phyloP scores from a whole-genome alignment of 2,113 vertebrate species.

The Eudyptes chrysolophus region DNA sequence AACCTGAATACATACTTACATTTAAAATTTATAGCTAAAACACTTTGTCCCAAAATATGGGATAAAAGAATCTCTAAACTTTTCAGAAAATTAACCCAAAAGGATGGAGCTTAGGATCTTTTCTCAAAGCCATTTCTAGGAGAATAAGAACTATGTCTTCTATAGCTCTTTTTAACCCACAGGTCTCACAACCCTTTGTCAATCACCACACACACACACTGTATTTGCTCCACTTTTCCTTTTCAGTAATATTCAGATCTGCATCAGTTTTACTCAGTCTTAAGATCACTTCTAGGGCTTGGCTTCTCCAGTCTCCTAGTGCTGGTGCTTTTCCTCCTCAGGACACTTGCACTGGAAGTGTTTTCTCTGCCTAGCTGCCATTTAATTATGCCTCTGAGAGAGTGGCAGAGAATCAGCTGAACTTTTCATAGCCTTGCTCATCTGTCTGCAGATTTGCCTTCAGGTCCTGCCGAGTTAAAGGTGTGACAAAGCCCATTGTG shows the following conservation, averaged over 20 bases:
- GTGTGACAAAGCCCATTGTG: conserved; percentile 49
- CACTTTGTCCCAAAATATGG: not conserved
- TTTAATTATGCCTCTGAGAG: not conserved
- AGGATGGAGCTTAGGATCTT: not conserved
- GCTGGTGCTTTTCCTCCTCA: not conserved
- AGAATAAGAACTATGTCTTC: not conserved
- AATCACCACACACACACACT: not conserved
- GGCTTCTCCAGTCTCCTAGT: not conserved
- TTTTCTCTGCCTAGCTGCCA: not conserved
- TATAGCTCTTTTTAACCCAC: not conserved
- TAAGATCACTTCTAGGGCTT: not conserved
- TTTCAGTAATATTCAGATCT: not conserved
- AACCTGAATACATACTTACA: not conserved
- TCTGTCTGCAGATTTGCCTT: conserved; percentile 1
- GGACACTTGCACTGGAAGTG: not conserved
- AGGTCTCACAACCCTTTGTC: not conserved
- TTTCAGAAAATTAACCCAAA: not conserved
- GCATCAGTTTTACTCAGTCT: not conserved
- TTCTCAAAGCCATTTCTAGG: not conserved
- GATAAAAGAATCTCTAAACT: not conserved
- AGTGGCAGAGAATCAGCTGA: not conserved
- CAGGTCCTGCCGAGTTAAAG: not conserved
- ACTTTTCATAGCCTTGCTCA: not conserved
- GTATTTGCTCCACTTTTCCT: not conserved
- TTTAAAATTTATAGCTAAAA: not conserved